Evolutionary conservation across 2,797 vertebrate genomes (phyloP).

Genomic region (Coccyzus lansbergi): DNA sequence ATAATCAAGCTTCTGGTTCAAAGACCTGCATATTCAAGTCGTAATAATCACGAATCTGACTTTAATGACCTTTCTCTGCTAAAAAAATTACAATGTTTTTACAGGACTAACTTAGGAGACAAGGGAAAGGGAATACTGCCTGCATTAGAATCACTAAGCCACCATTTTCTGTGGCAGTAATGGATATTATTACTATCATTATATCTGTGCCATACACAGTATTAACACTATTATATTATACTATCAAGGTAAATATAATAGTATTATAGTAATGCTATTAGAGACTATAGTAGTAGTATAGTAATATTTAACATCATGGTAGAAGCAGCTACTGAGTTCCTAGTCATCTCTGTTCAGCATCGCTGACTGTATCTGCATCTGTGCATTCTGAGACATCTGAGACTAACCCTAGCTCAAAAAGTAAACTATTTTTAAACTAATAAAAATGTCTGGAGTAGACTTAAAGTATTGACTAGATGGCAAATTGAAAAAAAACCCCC

Average conservation of each 20-base stretch:
- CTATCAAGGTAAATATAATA: background rate
- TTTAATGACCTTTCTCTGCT: no score
- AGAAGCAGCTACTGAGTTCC: background rate
- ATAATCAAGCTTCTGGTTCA: no score
- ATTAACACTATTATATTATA: slow-evolving; percentile 3
- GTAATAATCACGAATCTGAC: no score
- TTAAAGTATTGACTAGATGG: no score
- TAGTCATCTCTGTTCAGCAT: background rate
- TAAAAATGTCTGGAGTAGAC: background rate
- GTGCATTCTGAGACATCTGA: background rate
- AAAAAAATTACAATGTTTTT: no score
- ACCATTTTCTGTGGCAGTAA: no score
- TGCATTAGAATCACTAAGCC: no score
- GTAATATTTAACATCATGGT: background rate
- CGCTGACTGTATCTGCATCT: background rate
- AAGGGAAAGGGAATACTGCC: no score
- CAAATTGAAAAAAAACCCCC: background rate
- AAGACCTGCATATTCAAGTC: no score
- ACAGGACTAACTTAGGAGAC: no score
- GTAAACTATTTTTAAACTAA: background rate
- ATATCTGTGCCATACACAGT: background rate
- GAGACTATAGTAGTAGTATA: background rate
- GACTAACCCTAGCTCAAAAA: background rate
- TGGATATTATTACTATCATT: no score
- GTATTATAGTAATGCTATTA: slow-evolving; percentile 19